A percentile compares a stretch with the other conserved stretches of the same genome.
phyloP scores from a whole-genome alignment of 2,888 invertebrate genomes.

The Xiphydria camelus region DNA sequence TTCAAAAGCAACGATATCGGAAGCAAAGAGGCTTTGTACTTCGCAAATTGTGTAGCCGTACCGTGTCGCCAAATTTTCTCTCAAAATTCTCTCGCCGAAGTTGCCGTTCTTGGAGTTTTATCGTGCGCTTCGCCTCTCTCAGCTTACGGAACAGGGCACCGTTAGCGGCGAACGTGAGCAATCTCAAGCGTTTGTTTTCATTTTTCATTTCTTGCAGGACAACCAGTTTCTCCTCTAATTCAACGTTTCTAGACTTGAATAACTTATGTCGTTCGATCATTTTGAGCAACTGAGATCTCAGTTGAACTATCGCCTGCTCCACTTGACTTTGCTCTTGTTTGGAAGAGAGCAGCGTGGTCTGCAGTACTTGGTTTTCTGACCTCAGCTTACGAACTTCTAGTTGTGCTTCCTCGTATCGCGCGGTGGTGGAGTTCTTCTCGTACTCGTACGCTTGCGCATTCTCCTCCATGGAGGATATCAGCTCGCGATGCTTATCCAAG shows the following conservation, averaged over 20 bases:
- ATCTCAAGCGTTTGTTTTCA: conserved; percentile 39
- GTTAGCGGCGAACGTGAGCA: conserved; percentile 35
- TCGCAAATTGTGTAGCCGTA: conserved; percentile 12
- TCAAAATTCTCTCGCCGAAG: conserved; percentile 25
- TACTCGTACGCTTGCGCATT: conserved; percentile 30
- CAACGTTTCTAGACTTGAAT: conserved; percentile 34
- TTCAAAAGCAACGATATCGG: too few relatives aligned
- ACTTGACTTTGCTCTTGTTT: conserved; percentile 41
- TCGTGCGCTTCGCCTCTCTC: conserved; percentile 35
- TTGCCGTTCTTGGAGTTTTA: conserved; percentile 31
- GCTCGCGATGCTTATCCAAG: conserved; percentile 26
- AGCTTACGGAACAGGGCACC: conserved; percentile 35
- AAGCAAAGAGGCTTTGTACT: neutral
- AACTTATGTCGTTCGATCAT: conserved; percentile 44
- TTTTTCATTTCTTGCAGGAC: conserved; percentile 31
- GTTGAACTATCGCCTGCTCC: conserved; percentile 39
- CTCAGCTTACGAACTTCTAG: conserved; percentile 32
- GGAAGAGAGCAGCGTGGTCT: conserved; percentile 30
- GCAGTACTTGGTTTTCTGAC: conserved; percentile 33
- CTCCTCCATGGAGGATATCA: conserved; percentile 36
- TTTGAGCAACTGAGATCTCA: conserved; percentile 38
- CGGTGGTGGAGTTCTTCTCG: conserved; percentile 30
- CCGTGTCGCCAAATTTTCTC: conserved; percentile 25
- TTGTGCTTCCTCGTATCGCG: conserved; percentile 22
- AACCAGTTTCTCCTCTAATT: conserved; percentile 36